A percentile compares a stretch with the other conserved stretches of the same genome.
Evolutionary conservation across 1,140 invertebrate species (phyloP).

Genomic region (Bombus waltoni): DNA sequence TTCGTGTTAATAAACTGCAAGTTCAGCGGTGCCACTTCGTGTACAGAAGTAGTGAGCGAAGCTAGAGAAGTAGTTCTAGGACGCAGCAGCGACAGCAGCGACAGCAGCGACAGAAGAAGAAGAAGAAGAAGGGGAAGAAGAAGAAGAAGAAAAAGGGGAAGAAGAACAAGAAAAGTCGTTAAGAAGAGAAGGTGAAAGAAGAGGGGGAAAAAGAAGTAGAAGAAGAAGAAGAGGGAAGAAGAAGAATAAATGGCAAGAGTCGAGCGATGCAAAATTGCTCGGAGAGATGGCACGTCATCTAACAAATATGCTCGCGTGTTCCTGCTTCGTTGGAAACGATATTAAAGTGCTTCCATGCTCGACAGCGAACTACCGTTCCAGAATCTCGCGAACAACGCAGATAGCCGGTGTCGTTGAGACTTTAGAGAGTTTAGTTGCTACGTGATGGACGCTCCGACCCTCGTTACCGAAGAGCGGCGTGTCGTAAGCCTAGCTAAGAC

Average conservation of each 20-base stretch:
- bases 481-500: not conserved
- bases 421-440: constrained; percentile 2
- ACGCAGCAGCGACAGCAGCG: constrained; percentile 2
- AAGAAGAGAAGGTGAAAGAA: not conserved
- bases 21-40: constrained; percentile 63
- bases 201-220: not conserved
- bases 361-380: not conserved
- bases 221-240: not conserved
- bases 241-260: constrained; percentile 4
- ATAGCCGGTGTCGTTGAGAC: not conserved
- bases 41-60: constrained; percentile 54
- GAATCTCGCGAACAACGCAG: constrained; percentile 1
- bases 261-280: constrained; percentile 49
- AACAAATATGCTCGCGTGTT: constrained; percentile 38
- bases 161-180: not conserved
- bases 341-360: constrained; percentile 53
- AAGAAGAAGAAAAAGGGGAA: constrained; percentile 15
- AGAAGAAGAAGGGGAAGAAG: not conserved
- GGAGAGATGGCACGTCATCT: constrained; percentile 17
- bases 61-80: constrained; percentile 53
- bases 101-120: not conserved
- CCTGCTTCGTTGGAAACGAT: constrained; percentile 31
- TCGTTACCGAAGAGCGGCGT: not conserved
- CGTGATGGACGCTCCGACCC: constrained; percentile 16
- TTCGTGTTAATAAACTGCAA: constrained; percentile 45